Evolutionary conservation across 2,888 invertebrate genomes (phyloP), one percentile per base, ranked within the genome.

Genomic region (Euzetes globulus): DNA sequence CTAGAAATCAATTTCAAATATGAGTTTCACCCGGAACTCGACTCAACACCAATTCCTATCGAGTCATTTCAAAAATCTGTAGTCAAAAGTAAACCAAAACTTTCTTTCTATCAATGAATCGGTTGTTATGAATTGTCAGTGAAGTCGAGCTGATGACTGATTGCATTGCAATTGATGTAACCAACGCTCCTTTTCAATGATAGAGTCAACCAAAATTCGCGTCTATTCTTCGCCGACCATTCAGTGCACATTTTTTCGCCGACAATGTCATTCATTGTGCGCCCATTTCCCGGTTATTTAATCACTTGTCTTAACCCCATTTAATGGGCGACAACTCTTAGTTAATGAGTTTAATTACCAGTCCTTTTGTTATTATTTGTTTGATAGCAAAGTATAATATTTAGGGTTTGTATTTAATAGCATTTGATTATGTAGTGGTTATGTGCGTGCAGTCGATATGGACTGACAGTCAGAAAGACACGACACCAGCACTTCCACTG

Each of bases 371-470:
- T 65, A 27, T 17, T 19, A 37, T 65, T 65, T 65, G 63, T 65
- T 65, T 65, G 63, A 33, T 65, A n/a, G 33, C 15, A n/a, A n/a
- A n/a, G n/a, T 60, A 60, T 60, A 60, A 65, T 27, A 37, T 17
- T 65, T 65, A n/a, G 25, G 25, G 19, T 27, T 58, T 58, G 17
- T 58, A 58, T 13, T 27, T 17, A 13, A 17, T 58, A 11, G 37
- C 33, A 65, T 65, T 33, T 65, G 63, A 17, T 65, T 65, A 65
- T 65, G n/a, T 65, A 33, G 63, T 65, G 22, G 29, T 29, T 29
- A 6, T 65, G 63, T 37, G 63, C 37, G 63, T 65, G 63, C 63
- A n/a, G 33, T 65, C 63, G 58, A 65, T 65, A 65, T 65, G 63
- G 63, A 65, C 63, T 65, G 33, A 33, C 63, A 65, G 19, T 29